Conservation (phyloP, 2,113 vertebrate species). For the Coptodon rendalli region DNA sequence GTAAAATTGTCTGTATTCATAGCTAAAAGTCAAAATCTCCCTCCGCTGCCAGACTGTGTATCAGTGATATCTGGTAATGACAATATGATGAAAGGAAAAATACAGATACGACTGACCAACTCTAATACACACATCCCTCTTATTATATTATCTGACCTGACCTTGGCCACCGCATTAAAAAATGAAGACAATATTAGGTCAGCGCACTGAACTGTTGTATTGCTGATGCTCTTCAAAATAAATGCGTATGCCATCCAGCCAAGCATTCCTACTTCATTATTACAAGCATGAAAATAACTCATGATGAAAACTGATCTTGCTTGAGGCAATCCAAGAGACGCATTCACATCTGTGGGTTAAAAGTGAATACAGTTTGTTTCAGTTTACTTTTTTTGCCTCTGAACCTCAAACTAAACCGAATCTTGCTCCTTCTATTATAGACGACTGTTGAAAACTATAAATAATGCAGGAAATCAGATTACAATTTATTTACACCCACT, state of each 20-base stretch:
- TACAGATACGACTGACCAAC: neutral
- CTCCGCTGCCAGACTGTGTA: neutral
- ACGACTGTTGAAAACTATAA: slow-evolving; percentile 27
- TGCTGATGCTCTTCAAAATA: neutral
- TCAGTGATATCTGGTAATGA: neutral
- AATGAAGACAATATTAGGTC: neutral
- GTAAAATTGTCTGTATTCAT: neutral
- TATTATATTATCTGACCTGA: neutral
- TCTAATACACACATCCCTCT: neutral
- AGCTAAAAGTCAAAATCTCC: neutral
- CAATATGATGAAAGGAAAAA: neutral
- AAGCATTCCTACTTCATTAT: slow-evolving; percentile 33
- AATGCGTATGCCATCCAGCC: neutral
- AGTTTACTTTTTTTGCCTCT: slow-evolving; percentile 31
- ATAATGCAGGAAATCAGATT: slow-evolving; percentile 47
- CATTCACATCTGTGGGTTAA: slow-evolving; percentile 31
- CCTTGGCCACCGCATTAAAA: neutral
- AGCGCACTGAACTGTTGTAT: neutral
- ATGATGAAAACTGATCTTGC: slow-evolving; percentile 37
- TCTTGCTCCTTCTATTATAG: neutral
- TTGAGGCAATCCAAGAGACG: slow-evolving; percentile 23
- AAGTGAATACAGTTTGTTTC: slow-evolving; percentile 17
- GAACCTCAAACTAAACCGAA: neutral
- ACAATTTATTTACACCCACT: slow-evolving; percentile 56
- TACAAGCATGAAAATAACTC: slow-evolving; percentile 38